Conservation (phyloP, 2,888 invertebrate species). For the Brachypalpus laphriformis region DNA sequence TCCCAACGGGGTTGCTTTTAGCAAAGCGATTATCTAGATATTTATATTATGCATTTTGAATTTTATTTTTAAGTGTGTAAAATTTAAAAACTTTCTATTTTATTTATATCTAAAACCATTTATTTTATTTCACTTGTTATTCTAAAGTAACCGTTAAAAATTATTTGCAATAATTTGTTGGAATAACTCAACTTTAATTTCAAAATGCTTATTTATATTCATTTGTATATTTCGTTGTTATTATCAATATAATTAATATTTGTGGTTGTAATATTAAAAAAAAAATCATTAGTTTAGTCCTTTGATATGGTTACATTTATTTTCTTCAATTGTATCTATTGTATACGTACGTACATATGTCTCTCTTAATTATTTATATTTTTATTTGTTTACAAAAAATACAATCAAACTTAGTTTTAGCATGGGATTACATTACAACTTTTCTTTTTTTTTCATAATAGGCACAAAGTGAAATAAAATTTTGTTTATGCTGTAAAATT, state of each 20-base stretch:
- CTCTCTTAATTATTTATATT: constrained; percentile 11
- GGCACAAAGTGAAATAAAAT: constrained; percentile 74
- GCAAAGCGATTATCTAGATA: constrained; percentile 59
- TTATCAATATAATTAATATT: constrained; percentile 53
- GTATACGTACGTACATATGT: constrained; percentile 49
- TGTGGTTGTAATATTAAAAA: constrained; percentile 37
- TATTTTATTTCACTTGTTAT: constrained; percentile 6
- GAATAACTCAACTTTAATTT: constrained; percentile 55
- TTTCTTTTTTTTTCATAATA: constrained; percentile 49
- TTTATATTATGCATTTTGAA: constrained; percentile 56
- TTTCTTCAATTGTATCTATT: constrained; percentile 35
- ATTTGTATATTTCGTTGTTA: constrained; percentile 71
- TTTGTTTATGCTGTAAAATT: constrained; percentile 67
- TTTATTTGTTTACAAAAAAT: constrained; percentile 22
- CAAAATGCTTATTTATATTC: neutral
- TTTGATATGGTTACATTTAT: constrained; percentile 68
- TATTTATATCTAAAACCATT: constrained; percentile 3
- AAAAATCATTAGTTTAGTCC: constrained; percentile 45
- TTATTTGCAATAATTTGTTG: constrained; percentile 45
- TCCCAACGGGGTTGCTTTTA: constrained; percentile 69
- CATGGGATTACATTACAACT: constrained; percentile 42
- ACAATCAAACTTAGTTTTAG: constrained; percentile 52
- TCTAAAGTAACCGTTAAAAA: constrained; percentile 32
- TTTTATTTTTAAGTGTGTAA: constrained; percentile 77
- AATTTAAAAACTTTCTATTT: constrained; percentile 73